Evolutionary conservation across 1,140 invertebrate genomes (phyloP), one percentile per base, ranked within the genome.

Genomic region (Solen grandis): DNA sequence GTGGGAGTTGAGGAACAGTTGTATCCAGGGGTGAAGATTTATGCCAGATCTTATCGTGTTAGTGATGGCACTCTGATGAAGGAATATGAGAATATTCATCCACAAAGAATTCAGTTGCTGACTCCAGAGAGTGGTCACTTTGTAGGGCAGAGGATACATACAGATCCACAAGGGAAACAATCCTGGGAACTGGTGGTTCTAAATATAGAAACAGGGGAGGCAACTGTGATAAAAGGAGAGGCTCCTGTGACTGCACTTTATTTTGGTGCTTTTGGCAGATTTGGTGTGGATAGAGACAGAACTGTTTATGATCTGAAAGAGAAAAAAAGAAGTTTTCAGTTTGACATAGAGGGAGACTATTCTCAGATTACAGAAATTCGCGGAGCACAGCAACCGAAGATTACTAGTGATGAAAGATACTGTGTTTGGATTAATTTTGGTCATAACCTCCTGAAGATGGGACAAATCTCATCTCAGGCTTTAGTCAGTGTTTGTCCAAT

Each of bases 291-390:
- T 52, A 66, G 50, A n/a, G 31, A 52, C n/a, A 19, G 59, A 63
- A 77, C 59, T 46, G 75, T 84, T n/a, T 82, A 63, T 66, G 72
- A 81, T 70, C 65, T 81, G 8, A 78, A 72, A 62, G 35, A 41
- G 22, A 72, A 78, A 16, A 62, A 31, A 33, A 69, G 50, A 33
- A 27, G 33, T 36, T 76, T 59, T 62, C 74, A 83, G 55, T 86
- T 83, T 82, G 85, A 87, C 69, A n/a, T 62, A 41, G 79, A 87
- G 19, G 78, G 69, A 60, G 59, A 68, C 41, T 38, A 59, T 33
- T n/a, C 29, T 16, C 70, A 66, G n/a, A 19, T 25, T 13, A 10
- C 60, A 22, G 38, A 59, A 2, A 33, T 35, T 25, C 68, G 4
- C 46, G 22, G 27, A 13, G 22, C 60, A 25, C 46, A 60, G 8